Conservation (phyloP, 2,797 vertebrate species). For the Anguilla anguilla region DNA sequence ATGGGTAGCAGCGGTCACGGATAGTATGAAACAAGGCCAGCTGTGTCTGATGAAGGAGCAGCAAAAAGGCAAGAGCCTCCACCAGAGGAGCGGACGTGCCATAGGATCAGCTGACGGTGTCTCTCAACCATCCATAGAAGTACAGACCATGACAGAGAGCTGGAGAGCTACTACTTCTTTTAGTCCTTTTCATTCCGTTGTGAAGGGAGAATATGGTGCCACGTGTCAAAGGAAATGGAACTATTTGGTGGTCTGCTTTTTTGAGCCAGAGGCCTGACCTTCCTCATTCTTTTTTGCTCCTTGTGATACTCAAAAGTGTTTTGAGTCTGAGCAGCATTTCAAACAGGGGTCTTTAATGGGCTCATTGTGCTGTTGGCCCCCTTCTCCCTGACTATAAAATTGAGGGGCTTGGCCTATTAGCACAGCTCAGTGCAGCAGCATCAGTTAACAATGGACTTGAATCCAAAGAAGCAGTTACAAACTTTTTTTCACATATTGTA, state of each 20-base stretch:
- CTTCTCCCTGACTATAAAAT: background rate
- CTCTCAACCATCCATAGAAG: slow-evolving; percentile 24
- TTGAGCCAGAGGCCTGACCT: slow-evolving; percentile 32
- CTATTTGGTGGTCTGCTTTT: slow-evolving; percentile 10
- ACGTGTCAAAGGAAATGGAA: slow-evolving; percentile 17
- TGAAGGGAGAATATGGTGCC: slow-evolving; percentile 19
- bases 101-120: slow-evolving; percentile 4
- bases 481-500: background rate
- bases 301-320: slow-evolving; percentile 23
- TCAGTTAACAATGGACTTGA: slow-evolving; percentile 15
- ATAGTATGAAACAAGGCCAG: background rate
- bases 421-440: background rate
- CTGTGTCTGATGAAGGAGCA: background rate
- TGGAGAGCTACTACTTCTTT: slow-evolving; percentile 15
- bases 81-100: background rate
- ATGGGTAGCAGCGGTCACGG: background rate
- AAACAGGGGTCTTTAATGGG: slow-evolving; percentile 32
- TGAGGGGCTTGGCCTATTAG: slow-evolving; percentile 2
- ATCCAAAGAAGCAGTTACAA: slow-evolving; percentile 16
- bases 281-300: slow-evolving; percentile 21
- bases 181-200: slow-evolving; percentile 17
- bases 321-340: slow-evolving; percentile 28
- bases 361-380: slow-evolving; percentile 24
- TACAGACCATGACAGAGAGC: slow-evolving; percentile 26
- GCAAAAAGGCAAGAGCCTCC: background rate